Evolutionary conservation across 2,888 invertebrate species (phyloP).

Genomic region (Leptinotarsa rubiginosa): DNA sequence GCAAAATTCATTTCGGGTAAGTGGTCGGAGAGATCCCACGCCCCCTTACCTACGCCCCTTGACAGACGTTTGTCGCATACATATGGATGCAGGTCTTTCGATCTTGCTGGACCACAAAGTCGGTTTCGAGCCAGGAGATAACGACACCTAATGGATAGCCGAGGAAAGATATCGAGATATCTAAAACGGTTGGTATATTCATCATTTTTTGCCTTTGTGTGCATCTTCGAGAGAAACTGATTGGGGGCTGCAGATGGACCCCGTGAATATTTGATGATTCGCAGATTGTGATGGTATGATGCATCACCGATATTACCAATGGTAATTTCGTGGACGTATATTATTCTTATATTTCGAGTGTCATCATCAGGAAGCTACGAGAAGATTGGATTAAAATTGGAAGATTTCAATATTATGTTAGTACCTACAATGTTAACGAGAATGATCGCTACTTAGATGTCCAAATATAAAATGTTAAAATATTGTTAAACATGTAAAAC

Average conservation of each 20-base stretch:
- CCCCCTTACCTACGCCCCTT: constrained; percentile 33
- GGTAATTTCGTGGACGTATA: no score
- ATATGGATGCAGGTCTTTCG: constrained; percentile 56
- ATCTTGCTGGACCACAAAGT: constrained; percentile 34
- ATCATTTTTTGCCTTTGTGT: constrained; percentile 25
- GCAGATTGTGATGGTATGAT: neutral
- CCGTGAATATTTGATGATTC: constrained; percentile 4
- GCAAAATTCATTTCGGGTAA: constrained; percentile 26
- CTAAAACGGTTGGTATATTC: constrained; percentile 29
- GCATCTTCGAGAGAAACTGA: neutral
- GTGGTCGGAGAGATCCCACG: constrained; percentile 20
- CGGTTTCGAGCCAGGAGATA: constrained; percentile 26
- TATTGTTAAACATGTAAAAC: no score
- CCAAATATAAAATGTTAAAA: no score
- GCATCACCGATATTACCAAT: no score
- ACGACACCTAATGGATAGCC: constrained; percentile 34
- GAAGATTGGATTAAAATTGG: no score
- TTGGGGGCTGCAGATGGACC: constrained; percentile 1
- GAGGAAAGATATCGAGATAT: constrained; percentile 29
- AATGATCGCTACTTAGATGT: no score
- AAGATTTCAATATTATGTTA: no score
- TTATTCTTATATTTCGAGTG: no score
- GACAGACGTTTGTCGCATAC: constrained; percentile 58
- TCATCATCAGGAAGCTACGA: neutral
- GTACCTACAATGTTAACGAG: no score